Evolutionary conservation across 2,888 invertebrate genomes (phyloP), one percentile per base, ranked within the genome.

Genomic region (Drosophila affinis): DNA sequence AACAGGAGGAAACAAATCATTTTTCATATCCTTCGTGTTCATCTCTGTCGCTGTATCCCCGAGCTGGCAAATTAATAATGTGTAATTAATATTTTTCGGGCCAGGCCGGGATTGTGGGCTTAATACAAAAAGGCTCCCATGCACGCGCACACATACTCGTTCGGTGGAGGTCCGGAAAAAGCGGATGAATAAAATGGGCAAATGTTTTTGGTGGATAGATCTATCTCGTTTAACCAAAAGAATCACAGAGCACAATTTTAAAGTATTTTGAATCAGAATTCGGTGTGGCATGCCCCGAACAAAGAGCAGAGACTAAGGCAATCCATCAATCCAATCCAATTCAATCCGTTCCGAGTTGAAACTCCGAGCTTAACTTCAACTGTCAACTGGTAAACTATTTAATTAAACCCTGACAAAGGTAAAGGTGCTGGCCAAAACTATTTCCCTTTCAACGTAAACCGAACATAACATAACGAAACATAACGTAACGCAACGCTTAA

Each of bases 401-500:
- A 64, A 63, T 62, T 64, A 65, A 49, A 3, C 18, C 21, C 34
- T 27, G 34, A 56, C 21, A 57, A 39, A 34, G 24, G 46, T 46
- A 57, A 39, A 34, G 24, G 46, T 46, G 24, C n/a, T 47, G n/a
- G 24, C 21, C 53, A 57, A 79, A 77, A 75, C 77, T 77, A 70
- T 76, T 77, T 80, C 64, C 62, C 68, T 76, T 84, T 56, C 67
- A 79, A 73, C 72, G 67, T 62, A 74, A 71, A 55, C 59, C 39
- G 39, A 71, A 58, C 72, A 56, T 10, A 72, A 56, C 62, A 47
- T 29, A 73, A 68, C 81, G 69, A 39, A 79, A 72, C 76, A 62
- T 48, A 81, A 77, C 81, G 75, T 71, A 86, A 83, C 87, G 84
- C 78, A 86, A 79, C 84, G 84, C 81, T 86, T 83, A 86, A 78